These are phyloP conservation scores for Drosophila subpulchrella DNA, from an alignment of 1,140 invertebrate genomes.

Conservation along the genomic window DNA sequence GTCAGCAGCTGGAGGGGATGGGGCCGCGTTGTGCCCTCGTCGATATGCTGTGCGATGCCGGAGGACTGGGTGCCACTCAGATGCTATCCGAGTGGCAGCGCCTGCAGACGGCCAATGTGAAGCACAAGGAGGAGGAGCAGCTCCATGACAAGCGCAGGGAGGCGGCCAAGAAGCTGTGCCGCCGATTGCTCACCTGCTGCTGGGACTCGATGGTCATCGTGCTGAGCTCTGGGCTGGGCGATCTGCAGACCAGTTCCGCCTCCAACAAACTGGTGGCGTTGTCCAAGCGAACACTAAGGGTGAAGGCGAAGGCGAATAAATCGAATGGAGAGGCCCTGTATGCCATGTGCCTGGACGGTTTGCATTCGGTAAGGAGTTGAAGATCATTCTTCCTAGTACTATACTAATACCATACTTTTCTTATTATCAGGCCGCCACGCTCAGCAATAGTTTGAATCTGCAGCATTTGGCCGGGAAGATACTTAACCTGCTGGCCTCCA, in stretches of 20 bases:
- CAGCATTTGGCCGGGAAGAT: conserved; percentile 88
- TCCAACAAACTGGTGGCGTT: conserved; percentile 86
- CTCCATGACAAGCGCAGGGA: conserved; percentile 86
- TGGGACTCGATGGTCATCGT: conserved; percentile 96
- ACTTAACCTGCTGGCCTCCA: conserved; percentile 79
- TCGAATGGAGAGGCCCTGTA: conserved; percentile 89
- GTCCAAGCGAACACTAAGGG: conserved; percentile 85
- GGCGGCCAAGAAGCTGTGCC: conserved; percentile 88
- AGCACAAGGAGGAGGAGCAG: conserved; percentile 87
- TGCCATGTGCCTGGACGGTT: conserved; percentile 93
- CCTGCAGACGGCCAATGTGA: conserved; percentile 89
- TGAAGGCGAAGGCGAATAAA: conserved; percentile 86
- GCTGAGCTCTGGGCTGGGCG: conserved; percentile 90
- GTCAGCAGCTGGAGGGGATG: conserved; percentile 61
- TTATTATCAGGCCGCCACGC: conserved; percentile 87
- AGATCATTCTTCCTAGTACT: not conserved
- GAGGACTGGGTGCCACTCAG: conserved; percentile 91
- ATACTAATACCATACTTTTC: conserved; percentile 40
- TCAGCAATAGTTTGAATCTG: conserved; percentile 90
- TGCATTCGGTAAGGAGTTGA: conserved; percentile 90
- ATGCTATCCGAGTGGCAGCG: conserved; percentile 94
- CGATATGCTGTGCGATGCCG: conserved; percentile 88
- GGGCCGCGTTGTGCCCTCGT: conserved; percentile 75
- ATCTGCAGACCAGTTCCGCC: conserved; percentile 85
- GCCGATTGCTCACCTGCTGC: conserved; percentile 92